These are phyloP conservation scores for Bombyx mori DNA, from an alignment of 1,140 invertebrate genomes.

Conservation along the genomic window DNA sequence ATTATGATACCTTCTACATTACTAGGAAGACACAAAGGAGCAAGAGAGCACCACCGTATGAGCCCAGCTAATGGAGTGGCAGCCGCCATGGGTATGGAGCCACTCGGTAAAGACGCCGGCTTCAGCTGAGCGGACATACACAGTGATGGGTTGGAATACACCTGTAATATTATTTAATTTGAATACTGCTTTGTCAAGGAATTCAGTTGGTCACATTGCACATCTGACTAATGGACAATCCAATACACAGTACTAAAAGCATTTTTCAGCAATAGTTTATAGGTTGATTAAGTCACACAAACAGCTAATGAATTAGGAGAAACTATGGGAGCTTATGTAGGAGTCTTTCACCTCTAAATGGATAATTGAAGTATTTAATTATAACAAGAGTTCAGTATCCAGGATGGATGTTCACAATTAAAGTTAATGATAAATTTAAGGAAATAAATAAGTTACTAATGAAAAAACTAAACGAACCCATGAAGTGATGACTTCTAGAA, in stretches of 20 bases:
- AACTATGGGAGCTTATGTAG: too few relatives aligned
- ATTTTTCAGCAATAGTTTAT: too few relatives aligned
- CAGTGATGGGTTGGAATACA: constrained; percentile 76
- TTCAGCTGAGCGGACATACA: constrained; percentile 80
- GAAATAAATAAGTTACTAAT: background rate
- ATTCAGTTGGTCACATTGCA: too few relatives aligned
- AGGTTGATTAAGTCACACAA: too few relatives aligned
- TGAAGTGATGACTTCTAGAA: constrained; percentile 76
- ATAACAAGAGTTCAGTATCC: too few relatives aligned
- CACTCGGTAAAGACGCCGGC: constrained; percentile 78
- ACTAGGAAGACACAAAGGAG: constrained; percentile 71
- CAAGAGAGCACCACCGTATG: constrained; percentile 79
- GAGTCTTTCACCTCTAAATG: too few relatives aligned
- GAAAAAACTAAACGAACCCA: constrained; percentile 68
- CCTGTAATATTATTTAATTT: constrained; percentile 31
- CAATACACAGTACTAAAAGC: too few relatives aligned
- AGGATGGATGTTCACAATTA: background rate
- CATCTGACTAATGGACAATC: too few relatives aligned
- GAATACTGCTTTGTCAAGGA: too few relatives aligned
- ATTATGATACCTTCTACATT: constrained; percentile 27
- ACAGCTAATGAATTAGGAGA: too few relatives aligned
- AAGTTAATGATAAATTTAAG: background rate
- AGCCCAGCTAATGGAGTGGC: constrained; percentile 85
- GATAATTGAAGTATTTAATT: too few relatives aligned
- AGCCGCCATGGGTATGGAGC: constrained; percentile 86